These are phyloP conservation scores for Proales similis DNA, from an alignment of 1,140 invertebrate species.

Conservation along the genomic window DNA sequence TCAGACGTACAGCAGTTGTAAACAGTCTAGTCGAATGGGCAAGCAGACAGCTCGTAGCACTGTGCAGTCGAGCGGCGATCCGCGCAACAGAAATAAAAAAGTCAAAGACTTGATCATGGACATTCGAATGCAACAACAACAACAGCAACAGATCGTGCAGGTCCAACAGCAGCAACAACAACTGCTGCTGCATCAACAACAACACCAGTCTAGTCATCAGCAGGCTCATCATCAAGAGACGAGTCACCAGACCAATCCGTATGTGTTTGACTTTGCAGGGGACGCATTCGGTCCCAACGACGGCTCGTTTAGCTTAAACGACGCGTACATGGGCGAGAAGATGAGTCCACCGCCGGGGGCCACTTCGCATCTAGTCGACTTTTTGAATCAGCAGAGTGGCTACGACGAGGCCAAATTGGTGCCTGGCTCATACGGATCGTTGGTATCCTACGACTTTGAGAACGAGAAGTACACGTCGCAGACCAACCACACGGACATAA, in stretches of 20 bases:
- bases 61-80: no score
- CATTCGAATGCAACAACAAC: constrained; percentile 28
- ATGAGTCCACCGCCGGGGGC: no score
- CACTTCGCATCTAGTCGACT: no score
- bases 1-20: no score
- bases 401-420: constrained; percentile 10
- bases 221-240: constrained; percentile 18
- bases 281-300: constrained; percentile 5
- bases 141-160: constrained; percentile 21
- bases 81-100: constrained; percentile 38
- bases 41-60: no score
- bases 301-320: no score
- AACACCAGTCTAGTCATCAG: constrained; percentile 6
- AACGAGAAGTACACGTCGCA: not conserved
- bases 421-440: not conserved
- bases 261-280: not conserved
- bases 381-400: no score
- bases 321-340: no score
- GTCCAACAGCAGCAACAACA: constrained; percentile 7
- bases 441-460: not conserved
- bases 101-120: constrained; percentile 31
- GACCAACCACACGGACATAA: constrained; percentile 8
- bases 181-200: not conserved
- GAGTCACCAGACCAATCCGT: not conserved
- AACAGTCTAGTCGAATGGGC: no score